Evolutionary conservation across 1,140 invertebrate genomes (phyloP).

Genomic region (Ceratitis capitata): DNA sequence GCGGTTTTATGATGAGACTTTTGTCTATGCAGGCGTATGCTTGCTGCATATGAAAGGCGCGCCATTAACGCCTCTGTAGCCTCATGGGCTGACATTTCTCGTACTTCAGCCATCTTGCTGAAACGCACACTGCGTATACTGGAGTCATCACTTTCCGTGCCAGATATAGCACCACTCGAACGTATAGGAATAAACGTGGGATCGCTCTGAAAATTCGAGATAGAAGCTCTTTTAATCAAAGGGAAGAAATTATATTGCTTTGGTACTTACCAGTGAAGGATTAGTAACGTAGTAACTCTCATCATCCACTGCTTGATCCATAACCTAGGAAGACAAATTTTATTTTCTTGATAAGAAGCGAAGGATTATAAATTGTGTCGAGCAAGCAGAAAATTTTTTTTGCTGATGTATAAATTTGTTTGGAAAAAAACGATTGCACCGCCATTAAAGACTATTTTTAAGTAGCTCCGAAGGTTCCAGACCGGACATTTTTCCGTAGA

Average conservation of each 20-base stretch:
- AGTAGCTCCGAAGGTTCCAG: too few species aligned
- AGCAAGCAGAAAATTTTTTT: too few species aligned
- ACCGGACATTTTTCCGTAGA: too few species aligned
- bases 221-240: constrained; percentile 32
- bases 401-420: too few species aligned
- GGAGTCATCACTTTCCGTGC: constrained; percentile 87
- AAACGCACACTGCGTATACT: constrained; percentile 80
- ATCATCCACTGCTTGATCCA: constrained; percentile 73
- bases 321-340: constrained; percentile 66
- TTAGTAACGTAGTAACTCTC: constrained; percentile 71
- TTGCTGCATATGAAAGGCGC: constrained; percentile 84
- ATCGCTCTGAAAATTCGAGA: constrained; percentile 74
- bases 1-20: constrained; percentile 71
- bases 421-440: too few species aligned
- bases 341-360: too few species aligned
- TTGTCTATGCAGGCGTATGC: constrained; percentile 71
- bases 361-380: too few species aligned
- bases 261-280: constrained; percentile 28
- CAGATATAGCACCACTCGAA: constrained; percentile 74
- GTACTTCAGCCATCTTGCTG: constrained; percentile 85
- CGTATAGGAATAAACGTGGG: constrained; percentile 86
- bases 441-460: too few species aligned
- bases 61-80: constrained; percentile 86
- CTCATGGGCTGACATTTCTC: constrained; percentile 82
- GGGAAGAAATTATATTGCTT: not conserved